Conservation (phyloP, 2,113 vertebrate genomes). For the Phodopus roborovskii region DNA sequence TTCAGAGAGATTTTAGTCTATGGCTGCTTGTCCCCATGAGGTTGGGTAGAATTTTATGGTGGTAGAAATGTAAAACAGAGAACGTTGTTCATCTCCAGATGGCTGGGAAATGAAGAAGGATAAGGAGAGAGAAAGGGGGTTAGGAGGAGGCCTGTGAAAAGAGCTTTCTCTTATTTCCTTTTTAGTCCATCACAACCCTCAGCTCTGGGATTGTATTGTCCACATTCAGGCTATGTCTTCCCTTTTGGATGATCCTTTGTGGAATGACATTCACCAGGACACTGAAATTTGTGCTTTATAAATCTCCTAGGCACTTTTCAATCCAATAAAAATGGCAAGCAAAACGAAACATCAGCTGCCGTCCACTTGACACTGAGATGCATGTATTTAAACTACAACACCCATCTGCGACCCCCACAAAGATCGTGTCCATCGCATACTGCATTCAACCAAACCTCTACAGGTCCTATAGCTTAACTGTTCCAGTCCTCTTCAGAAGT, state of each 20-base stretch:
- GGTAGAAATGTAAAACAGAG: not conserved
- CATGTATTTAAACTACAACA: not conserved
- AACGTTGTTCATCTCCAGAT: not conserved
- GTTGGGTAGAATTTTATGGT: not conserved
- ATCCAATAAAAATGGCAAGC: not conserved
- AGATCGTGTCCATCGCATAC: no score
- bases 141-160: rapidly evolving
- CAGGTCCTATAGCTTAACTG: not conserved
- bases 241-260: not conserved
- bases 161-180: not conserved
- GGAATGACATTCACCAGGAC: not conserved
- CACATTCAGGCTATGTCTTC: not conserved
- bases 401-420: no score
- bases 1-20: not conserved
- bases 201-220: not conserved
- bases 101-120: not conserved
- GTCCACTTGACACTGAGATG: not conserved
- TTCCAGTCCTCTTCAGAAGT: not conserved
- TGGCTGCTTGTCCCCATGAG: not conserved
- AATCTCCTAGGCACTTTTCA: not conserved
- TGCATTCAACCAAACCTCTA: not conserved
- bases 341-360: not conserved
- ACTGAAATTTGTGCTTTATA: not conserved
- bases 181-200: not conserved
- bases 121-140: rapidly evolving